Evolutionary conservation across 2,113 vertebrate genomes (phyloP), one percentile per base, ranked within the genome.

Genomic region (zebrafish (Danio rerio)): DNA sequence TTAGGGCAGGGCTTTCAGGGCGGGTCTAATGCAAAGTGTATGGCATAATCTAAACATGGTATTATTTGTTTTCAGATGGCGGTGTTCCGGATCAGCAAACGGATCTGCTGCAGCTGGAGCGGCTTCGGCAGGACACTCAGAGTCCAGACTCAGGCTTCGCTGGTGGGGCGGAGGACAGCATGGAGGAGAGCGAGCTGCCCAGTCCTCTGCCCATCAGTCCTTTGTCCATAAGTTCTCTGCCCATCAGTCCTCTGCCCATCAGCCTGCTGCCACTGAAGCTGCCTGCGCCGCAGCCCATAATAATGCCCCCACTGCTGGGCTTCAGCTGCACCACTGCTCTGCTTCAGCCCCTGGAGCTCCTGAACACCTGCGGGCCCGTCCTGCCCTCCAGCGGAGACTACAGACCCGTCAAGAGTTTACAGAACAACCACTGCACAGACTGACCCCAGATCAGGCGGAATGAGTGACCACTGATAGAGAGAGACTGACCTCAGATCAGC

Each of bases 111-210:
- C 56, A 85, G 0, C 81, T 87, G 2, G 87, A 91, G 42, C 84
- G 78, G 18, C 12, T 81, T 1, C 73, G 85, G 55, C 11, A 8
- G 6, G 88, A 87, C 52, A 83, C 89, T 0, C 84, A 84, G 65
- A 91, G 89, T 55, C 82, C 87, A 4, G 92, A 94, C 50, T 93
- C 91, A 8, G 90, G 90, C 1, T 49, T 90, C 13, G 65, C 87
- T 55, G 82, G 77, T 0, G 83, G 62, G 5, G 40, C 21, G 0
- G 85, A 78, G 0, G 92, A 91, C 58, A 91, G 82, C 53, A 53
- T 87, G 56, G 90, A 88, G 58, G 89, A 89, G 49, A 68, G 74
- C 7, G 81, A 82, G 6, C 82, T 86, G 6, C 82, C 68, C 61
- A 84, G 82, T 18, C 85, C 85, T 1, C 61, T 70, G 2, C 20